Conservation (phyloP, 2,113 vertebrate genomes). For the Mirza zaza region DNA sequence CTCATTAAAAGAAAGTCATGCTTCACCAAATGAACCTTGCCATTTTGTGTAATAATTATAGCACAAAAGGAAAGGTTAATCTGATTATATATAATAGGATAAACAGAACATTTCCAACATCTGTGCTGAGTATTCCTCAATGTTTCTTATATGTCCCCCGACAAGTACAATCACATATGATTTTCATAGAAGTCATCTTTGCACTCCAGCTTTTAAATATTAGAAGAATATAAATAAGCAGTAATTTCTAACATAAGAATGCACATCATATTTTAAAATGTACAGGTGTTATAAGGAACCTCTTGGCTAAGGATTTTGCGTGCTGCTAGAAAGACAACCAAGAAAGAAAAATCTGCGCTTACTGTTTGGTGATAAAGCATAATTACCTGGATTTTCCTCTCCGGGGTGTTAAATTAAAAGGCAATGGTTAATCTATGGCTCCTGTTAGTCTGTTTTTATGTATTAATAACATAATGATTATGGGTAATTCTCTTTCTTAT, state of each 20-base stretch:
- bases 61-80: conserved; percentile 74
- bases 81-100: conserved; percentile 63
- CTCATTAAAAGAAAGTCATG: conserved; percentile 70
- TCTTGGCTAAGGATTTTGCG: background rate
- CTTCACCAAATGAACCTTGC: conserved; percentile 60
- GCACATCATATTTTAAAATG: background rate
- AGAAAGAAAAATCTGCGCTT: conserved; percentile 45
- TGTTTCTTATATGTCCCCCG: background rate
- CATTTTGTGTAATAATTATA: conserved; percentile 74
- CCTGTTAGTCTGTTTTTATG: conserved; percentile 70
- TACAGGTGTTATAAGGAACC: background rate
- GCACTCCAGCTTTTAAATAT: conserved; percentile 6
- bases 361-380: conserved; percentile 63
- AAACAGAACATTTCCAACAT: conserved; percentile 69
- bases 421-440: conserved; percentile 73
- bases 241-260: conserved; percentile 10
- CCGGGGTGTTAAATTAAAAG: conserved; percentile 67
- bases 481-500: conserved; percentile 74
- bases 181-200: conserved; percentile 50
- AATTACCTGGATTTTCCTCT: conserved; percentile 60
- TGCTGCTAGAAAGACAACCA: conserved; percentile 38
- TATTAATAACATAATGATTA: conserved; percentile 81
- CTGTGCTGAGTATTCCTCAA: background rate
- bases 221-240: conserved; percentile 20
- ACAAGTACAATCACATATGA: background rate